Conservation (phyloP, 2,888 invertebrate species). For the Oligia latruncula region DNA sequence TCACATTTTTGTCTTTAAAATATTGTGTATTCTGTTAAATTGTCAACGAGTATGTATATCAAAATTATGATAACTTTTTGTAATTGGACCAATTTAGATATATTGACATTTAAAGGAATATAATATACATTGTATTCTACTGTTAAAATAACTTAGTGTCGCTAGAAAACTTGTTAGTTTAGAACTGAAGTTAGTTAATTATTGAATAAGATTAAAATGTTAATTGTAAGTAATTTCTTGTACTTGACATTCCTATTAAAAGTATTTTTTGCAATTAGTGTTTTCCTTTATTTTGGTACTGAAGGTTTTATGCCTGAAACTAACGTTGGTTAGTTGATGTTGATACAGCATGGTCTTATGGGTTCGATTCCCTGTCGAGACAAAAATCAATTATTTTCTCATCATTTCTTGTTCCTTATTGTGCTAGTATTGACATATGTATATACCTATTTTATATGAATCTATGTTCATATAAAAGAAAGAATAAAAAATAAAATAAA, state of each 20-base stretch:
- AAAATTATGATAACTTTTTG: background rate
- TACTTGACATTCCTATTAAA: constrained; percentile 56
- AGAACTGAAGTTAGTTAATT: constrained; percentile 32
- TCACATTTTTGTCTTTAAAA: background rate
- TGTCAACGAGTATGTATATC: background rate
- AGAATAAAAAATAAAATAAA: too few relatives aligned
- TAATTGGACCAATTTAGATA: constrained; percentile 35
- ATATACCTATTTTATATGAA: too few relatives aligned
- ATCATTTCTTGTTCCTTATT: too few relatives aligned
- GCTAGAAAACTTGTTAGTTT: constrained; percentile 5
- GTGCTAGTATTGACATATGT: too few relatives aligned
- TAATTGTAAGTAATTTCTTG: constrained; percentile 26
- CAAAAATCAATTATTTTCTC: background rate
- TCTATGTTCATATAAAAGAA: too few relatives aligned
- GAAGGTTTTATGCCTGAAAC: background rate
- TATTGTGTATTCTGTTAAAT: background rate
- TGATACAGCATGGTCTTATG: background rate
- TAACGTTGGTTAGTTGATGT: background rate
- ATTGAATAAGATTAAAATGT: constrained; percentile 38
- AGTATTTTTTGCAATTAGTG: constrained; percentile 33
- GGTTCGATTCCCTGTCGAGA: background rate
- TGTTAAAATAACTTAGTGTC: background rate
- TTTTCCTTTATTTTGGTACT: constrained; percentile 22
- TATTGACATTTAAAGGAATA: background rate
- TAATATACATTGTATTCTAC: background rate